Base-by-base conservation (phyloP, 1,140 invertebrate genomes). In the Charaxes varanes region DNA sequence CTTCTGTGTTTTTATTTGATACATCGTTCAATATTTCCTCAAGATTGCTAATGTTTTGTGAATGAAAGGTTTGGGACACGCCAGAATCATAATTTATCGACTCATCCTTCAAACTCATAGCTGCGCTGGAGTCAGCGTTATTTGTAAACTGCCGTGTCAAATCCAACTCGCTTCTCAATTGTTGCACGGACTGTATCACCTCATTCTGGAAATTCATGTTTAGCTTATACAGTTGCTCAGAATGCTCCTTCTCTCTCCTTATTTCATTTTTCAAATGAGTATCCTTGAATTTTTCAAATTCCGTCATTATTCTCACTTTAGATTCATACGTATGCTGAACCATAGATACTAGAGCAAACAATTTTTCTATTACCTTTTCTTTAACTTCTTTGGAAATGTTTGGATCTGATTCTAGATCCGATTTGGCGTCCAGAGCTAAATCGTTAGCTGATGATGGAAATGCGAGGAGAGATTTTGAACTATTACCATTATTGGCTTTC, bases 171-270 rank as follows among this genome's bases (percentile, higher is more conserved):
- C 63, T 78, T 42, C 76, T 73, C 30, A 83, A 41, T 13, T 73
- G 62, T 17, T 83, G 79, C 26, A 83, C 62, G 0, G 72, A 55
- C 37, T 83, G 74, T 10, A 83, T 69, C 0, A 83, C 76, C 50
- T 83, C 79, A 24, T 68, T 79, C 42, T 83, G 79, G 41, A 76
- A 81, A 54, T 70, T 83, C 72, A 83, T 79, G 50, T 83, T 79
- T 6, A 83, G 32, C 46, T 79, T 83, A 34, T 83, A 83, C 11
- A 83, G 35, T 26, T 83, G 79, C 19, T 83, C 79, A 0, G 79
- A 71, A 41, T 83, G 70, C 11, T 83, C 79, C 18, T 69, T 78
- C 37, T 83, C 76, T 35, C 71, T 61, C 53, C 79, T 63, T 0
- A 68, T 16, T 44, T 83, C 79, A 33, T 66, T 77, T 17, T 61